phyloP scores from a whole-genome alignment of 2,113 vertebrate species.

The Caranx melampygus region DNA sequence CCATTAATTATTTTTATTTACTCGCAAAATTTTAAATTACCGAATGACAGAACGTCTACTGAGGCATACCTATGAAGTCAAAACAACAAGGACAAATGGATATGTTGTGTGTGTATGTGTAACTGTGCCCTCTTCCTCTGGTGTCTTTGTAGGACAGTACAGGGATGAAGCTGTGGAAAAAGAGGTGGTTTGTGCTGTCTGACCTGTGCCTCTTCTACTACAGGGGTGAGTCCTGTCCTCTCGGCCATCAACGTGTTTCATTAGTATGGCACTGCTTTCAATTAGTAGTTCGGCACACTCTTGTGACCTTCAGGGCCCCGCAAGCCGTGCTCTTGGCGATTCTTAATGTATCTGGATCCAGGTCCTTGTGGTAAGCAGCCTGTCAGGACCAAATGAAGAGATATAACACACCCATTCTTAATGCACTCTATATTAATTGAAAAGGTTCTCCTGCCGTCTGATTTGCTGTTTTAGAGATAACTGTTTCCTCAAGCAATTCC shows the following conservation, averaged over 20 bases:
- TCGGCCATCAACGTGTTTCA: slow-evolving; percentile 1
- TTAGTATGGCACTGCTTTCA: background rate
- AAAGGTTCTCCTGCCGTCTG: slow-evolving; percentile 29
- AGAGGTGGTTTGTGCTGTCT: slow-evolving; percentile 97
- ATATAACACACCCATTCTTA: background rate
- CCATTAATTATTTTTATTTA: background rate
- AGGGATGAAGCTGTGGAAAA: slow-evolving; percentile 99
- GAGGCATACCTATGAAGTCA: background rate
- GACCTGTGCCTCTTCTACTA: slow-evolving; percentile 99
- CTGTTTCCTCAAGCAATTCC: slow-evolving; percentile 20
- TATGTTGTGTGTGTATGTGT: background rate
- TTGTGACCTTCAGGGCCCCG: slow-evolving; percentile 20
- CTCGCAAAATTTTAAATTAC: background rate
- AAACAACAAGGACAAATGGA: background rate
- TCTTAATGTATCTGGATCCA: slow-evolving; percentile 23
- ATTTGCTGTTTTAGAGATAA: slow-evolving; percentile 13
- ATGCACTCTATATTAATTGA: background rate
- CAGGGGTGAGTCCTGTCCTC: slow-evolving; percentile 86
- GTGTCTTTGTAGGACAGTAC: slow-evolving; percentile 90
- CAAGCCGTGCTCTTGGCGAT: background rate
- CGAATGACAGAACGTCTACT: background rate
- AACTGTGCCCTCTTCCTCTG: slow-evolving; percentile 16
- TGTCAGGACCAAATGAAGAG: slow-evolving; percentile 26
- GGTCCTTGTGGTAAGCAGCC: slow-evolving; percentile 31
- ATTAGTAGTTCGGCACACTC: slow-evolving; percentile 4